Percentiles rank a stretch among this genome's conserved stretches.
These are phyloP conservation scores for Caenorhabditis sp. DNA, from an alignment of 2,888 invertebrate species.

Conservation along the genomic window DNA sequence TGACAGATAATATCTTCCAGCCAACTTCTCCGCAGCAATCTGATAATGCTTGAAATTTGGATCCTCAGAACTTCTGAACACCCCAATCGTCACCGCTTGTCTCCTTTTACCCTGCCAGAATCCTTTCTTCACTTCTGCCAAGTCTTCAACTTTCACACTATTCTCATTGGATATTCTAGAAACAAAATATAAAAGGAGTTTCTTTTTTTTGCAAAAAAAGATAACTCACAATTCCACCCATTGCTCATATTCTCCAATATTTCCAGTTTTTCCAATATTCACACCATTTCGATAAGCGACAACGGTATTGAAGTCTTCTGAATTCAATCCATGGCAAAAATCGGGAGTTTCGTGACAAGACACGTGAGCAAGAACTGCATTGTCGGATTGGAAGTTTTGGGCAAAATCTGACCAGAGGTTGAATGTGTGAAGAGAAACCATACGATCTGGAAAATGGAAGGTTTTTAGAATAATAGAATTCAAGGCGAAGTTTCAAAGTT, in stretches of 20 bases:
- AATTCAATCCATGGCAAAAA: slow-evolving; percentile 52
- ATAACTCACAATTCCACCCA: slow-evolving; percentile 57
- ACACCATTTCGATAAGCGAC: slow-evolving; percentile 59
- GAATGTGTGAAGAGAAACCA: slow-evolving; percentile 55
- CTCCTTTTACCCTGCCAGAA: slow-evolving; percentile 18
- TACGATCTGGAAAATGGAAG: slow-evolving; percentile 21
- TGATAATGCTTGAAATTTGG: slow-evolving; percentile 50
- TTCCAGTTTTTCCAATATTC: slow-evolving; percentile 56
- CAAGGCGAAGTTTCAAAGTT: no score
- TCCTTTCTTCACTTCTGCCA: slow-evolving; percentile 31
- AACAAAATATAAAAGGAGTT: neutral
- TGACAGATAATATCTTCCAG: slow-evolving; percentile 63
- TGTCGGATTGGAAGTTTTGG: slow-evolving; percentile 11
- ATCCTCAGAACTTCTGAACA: slow-evolving; percentile 45
- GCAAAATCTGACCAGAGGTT: slow-evolving; percentile 52
- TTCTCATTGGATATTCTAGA: slow-evolving; percentile 49
- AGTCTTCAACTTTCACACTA: slow-evolving; percentile 11
- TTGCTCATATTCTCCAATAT: slow-evolving; percentile 59
- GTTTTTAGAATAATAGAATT: neutral
- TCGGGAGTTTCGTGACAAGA: slow-evolving; percentile 56
- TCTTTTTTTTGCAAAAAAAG: neutral
- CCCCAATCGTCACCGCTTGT: slow-evolving; percentile 58
- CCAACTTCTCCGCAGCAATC: slow-evolving; percentile 57
- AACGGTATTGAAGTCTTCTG: slow-evolving; percentile 59
- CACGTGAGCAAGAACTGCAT: slow-evolving; percentile 45